Evolutionary conservation across 2,113 vertebrate genomes (phyloP).

Genomic region (Hiodon alosoides): DNA sequence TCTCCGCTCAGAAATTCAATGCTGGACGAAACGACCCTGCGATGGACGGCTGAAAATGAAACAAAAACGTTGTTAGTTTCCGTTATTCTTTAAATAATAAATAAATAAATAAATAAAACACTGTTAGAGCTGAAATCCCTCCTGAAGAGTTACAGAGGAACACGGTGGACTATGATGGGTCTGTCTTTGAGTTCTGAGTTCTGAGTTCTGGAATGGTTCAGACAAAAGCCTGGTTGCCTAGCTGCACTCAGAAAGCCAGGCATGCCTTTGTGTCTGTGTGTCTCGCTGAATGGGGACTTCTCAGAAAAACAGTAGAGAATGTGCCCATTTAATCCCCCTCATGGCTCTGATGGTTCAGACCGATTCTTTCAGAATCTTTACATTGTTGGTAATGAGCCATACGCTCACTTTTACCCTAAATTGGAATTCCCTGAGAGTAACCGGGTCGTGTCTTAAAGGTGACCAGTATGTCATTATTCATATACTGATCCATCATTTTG

Average conservation of each 20-base stretch:
- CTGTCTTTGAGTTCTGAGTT: slow-evolving; percentile 36
- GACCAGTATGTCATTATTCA: too few relatives aligned
- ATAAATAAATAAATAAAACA: slow-evolving; percentile 16
- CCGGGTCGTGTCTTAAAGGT: too few relatives aligned
- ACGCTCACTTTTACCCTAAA: too few relatives aligned
- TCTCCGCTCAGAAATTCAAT: neutral
- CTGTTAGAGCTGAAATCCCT: neutral
- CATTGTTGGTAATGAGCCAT: slow-evolving; percentile 24
- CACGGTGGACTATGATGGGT: slow-evolving; percentile 32
- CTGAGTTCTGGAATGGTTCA: slow-evolving; percentile 47
- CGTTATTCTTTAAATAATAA: slow-evolving; percentile 18
- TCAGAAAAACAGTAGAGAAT: slow-evolving; percentile 40
- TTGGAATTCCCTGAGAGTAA: too few relatives aligned
- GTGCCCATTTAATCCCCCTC: slow-evolving; percentile 38
- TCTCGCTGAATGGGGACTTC: slow-evolving; percentile 40
- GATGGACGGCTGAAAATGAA: neutral
- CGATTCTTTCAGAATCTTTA: slow-evolving; percentile 26
- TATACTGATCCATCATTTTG: too few relatives aligned
- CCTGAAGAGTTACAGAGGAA: slow-evolving; percentile 23
- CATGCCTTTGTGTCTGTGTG: slow-evolving; percentile 44
- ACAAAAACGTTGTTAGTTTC: neutral
- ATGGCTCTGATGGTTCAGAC: slow-evolving; percentile 33
- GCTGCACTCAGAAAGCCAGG: slow-evolving; percentile 44
- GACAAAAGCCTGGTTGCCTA: slow-evolving; percentile 64
- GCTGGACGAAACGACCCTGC: neutral